phyloP scores from a whole-genome alignment of 2,113 vertebrate genomes.

The Bufo gargarizans region DNA sequence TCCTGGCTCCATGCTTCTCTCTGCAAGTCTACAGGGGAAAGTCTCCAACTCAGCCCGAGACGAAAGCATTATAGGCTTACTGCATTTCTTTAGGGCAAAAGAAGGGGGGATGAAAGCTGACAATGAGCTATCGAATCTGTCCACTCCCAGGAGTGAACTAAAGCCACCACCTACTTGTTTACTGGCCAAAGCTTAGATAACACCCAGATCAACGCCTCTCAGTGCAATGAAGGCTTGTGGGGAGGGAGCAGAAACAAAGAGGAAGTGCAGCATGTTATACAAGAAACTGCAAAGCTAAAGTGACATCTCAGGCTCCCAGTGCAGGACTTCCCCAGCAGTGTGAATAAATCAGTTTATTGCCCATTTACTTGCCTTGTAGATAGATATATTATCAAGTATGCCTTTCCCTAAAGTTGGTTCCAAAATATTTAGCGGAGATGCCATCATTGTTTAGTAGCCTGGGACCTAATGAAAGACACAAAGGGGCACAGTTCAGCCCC shows the following conservation, averaged over 20 bases:
- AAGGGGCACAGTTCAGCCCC: too few species aligned
- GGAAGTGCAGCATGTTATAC: conserved; percentile 17
- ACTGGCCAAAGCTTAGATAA: conserved; percentile 49
- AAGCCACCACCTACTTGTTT: conserved; percentile 43
- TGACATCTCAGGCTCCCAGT: not conserved
- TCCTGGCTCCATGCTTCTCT: conserved; percentile 15
- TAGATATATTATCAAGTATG: too few species aligned
- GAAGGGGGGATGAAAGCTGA: conserved; percentile 20
- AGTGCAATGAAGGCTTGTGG: not conserved
- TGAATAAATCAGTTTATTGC: too few species aligned
- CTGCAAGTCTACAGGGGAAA: not conserved
- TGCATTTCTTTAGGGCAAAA: not conserved
- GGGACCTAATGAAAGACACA: too few species aligned
- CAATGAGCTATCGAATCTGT: conserved; percentile 15
- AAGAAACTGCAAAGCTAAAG: not conserved
- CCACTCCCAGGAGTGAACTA: not conserved
- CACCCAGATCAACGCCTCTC: conserved; percentile 22
- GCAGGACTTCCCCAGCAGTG: not conserved
- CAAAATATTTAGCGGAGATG: too few species aligned
- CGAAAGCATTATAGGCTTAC: not conserved
- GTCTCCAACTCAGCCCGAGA: conserved; percentile 31
- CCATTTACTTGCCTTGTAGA: too few species aligned
- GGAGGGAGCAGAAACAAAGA: not conserved
- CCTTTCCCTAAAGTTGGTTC: too few species aligned
- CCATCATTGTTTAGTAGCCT: too few species aligned